Percentiles rank a stretch among this genome's conserved stretches.
Conservation (phyloP, 2,888 invertebrate species). For the Chrysomela aeneicollis region DNA sequence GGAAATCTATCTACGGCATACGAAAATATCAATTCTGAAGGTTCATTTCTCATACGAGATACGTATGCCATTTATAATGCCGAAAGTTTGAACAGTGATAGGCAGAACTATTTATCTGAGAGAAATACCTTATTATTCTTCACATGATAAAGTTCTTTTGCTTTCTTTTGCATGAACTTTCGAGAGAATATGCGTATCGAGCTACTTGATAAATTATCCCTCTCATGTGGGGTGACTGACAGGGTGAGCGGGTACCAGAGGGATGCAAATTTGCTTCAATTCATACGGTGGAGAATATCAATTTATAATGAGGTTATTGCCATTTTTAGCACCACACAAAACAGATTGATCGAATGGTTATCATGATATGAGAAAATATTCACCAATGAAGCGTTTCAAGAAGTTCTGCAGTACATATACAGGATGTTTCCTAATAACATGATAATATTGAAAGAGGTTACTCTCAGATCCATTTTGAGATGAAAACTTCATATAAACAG, state of each 20-base stretch:
- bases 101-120: constrained; percentile 60
- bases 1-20: constrained; percentile 12
- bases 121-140: constrained; percentile 56
- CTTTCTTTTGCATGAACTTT: constrained; percentile 33
- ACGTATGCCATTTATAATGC: constrained; percentile 56
- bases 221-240: constrained; percentile 32
- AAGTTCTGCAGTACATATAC: constrained; percentile 6
- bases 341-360: background rate
- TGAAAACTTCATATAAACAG: too few relatives aligned
- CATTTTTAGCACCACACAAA: background rate
- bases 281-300: background rate
- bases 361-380: background rate
- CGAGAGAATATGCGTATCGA: constrained; percentile 34
- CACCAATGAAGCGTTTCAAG: background rate
- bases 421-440: constrained; percentile 11
- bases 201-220: constrained; percentile 36
- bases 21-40: constrained; percentile 54
- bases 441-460: too few relatives aligned
- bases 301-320: background rate
- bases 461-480: too few relatives aligned
- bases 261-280: background rate
- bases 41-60: constrained; percentile 61
- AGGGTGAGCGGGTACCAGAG: background rate
- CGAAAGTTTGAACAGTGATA: constrained; percentile 57
- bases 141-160: constrained; percentile 52